A percentile compares a stretch with the other conserved stretches of the same genome.
Conservation (phyloP, 1,140 invertebrate genomes). For the Drosophila rhopaloa region DNA sequence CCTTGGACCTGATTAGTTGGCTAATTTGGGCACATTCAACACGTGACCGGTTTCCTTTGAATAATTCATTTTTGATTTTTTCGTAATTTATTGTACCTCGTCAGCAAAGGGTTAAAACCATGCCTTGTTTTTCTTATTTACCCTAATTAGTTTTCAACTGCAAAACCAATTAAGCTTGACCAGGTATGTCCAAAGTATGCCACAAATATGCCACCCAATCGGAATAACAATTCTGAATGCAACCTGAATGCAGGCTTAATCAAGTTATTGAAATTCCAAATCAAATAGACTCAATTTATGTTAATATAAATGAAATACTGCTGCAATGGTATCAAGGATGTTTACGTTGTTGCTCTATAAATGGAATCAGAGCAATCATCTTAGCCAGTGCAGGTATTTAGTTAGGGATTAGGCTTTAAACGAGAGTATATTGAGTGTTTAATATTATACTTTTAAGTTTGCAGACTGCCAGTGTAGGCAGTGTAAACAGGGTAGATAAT, state of each 20-base stretch:
- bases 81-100: slow-evolving; percentile 12
- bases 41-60: slow-evolving; percentile 39
- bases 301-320: background rate
- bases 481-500: too few relatives aligned
- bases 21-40: slow-evolving; percentile 43
- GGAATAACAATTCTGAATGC: slow-evolving; percentile 16
- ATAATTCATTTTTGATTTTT: slow-evolving; percentile 47
- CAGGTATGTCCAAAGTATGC: background rate
- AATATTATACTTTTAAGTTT: background rate
- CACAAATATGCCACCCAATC: slow-evolving; percentile 15
- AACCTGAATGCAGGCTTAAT: background rate
- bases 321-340: slow-evolving; percentile 5
- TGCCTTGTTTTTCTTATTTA: slow-evolving; percentile 11
- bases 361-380: slow-evolving; percentile 2
- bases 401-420: background rate
- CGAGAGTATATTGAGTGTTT: too few relatives aligned
- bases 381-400: background rate
- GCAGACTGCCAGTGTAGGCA: too few relatives aligned
- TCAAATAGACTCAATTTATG: slow-evolving; percentile 5
- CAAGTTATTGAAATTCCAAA: slow-evolving; percentile 27
- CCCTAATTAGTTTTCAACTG: slow-evolving; percentile 27
- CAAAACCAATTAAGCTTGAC: slow-evolving; percentile 11
- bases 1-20: slow-evolving; percentile 47
- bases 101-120: slow-evolving; percentile 5
- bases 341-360: slow-evolving; percentile 3